Evolutionary conservation across 2,113 vertebrate species (phyloP).

Genomic region (Psittacus erithacus): DNA sequence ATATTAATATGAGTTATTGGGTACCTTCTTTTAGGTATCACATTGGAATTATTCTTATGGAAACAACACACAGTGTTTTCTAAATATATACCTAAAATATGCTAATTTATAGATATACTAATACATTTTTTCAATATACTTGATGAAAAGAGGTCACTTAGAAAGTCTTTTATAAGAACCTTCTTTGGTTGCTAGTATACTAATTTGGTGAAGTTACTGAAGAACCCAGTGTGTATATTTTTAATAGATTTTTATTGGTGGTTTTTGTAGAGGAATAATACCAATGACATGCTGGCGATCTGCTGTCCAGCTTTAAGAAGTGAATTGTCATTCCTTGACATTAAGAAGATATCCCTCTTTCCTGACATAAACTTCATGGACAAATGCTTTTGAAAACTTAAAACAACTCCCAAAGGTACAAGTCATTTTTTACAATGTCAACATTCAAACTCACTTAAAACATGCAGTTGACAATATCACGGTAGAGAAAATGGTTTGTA

Average conservation of each 20-base stretch:
- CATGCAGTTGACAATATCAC: neutral
- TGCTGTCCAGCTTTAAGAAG: neutral
- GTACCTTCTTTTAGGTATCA: neutral
- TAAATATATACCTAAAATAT: neutral
- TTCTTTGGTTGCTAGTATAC: neutral
- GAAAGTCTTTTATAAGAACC: neutral
- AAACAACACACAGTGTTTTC: neutral
- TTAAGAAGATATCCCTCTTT: neutral
- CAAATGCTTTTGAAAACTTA: neutral
- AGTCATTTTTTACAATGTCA: neutral
- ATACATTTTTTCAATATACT: neutral
- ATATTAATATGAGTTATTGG: neutral
- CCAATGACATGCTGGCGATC: neutral
- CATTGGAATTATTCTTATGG: neutral
- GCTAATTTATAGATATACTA: neutral
- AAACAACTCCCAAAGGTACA: neutral
- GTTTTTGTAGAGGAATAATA: neutral
- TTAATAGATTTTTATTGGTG: neutral
- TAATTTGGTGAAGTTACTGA: neutral
- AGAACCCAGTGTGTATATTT: neutral
- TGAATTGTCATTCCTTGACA: neutral
- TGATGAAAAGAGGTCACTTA: neutral
- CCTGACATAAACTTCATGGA: neutral
- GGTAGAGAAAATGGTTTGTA: neutral
- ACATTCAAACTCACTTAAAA: neutral